Evolutionary conservation across 2,113 vertebrate species (phyloP), one percentile per base, ranked within the genome.

Genomic region (Gobius niger): DNA sequence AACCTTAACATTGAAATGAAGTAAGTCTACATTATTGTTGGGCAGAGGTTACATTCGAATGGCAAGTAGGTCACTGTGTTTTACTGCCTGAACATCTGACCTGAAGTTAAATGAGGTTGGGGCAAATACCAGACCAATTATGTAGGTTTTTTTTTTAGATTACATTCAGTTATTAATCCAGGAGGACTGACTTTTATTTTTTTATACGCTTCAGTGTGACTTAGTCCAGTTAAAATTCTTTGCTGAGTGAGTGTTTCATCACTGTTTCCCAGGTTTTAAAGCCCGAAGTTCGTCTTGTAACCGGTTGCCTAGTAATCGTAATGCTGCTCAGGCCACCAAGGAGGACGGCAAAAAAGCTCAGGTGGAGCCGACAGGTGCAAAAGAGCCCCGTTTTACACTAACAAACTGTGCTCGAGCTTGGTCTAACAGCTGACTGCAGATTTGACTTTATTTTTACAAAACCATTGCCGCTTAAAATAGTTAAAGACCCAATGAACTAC

Each of bases 241-340:
- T 85, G 63, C 75, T 70, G 53, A 54, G 8, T 78, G 63, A 65
- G 83, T 91, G 73, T 93, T 82, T 90, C 86, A 71, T 87, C 85
- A 76, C 92, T 95, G 76, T 93, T 78, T 92, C 93, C 72, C 85
- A 96, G 95, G 92, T 92, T 70, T 89, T 89, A 91, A 91, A 91
- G 92, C 88, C 81, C 95, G 94, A 91, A 95, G 93, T 88, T 90
- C 93, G 16, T 96, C 93, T 87, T 94, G 94, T 94, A 96, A 93
- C 88, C 95, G 95, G 83, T 92, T 95, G 93, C 92, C 84, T 95
- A 94, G 93, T 91, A 94, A 92, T 92, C 81, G 88, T 91, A 93
- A 87, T 91, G 85, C 83, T 85, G 81, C 89, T 92, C 87, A 89
- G 49, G 93, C 90, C 89, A 90, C 87, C 91, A 94, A 95, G 86